Evolutionary conservation across 2,113 vertebrate genomes (phyloP), one percentile per base, ranked within the genome.

Genomic region (Campylorhamphus procurvoides): DNA sequence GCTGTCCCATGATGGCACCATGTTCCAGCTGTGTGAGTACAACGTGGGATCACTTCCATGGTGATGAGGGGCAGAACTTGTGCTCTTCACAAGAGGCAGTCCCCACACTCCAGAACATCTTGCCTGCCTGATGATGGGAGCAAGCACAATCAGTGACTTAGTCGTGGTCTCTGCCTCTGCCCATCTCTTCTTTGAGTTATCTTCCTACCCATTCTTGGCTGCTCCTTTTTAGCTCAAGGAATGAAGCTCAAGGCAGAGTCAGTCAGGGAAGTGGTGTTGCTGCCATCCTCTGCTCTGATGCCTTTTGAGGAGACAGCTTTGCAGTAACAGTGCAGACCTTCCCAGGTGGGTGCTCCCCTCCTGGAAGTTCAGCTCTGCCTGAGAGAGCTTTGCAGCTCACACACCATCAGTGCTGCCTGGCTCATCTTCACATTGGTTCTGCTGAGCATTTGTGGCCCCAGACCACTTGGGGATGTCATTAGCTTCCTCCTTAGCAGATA

Each of bases 1-100:
- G 66, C 39, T 63, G 23, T 59, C 47, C 52, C 52, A 29, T 2
- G 7, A 46, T 4, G 18, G 42, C 40, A 83, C 6, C 73, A 19
- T 1, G 0, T 63, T 75, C 69, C 71, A 25, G n/a, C 50, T 55
- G 52, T 33, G 13, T 35, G n/a, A 39, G 47, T 80, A n/a, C 13
- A 27, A 28, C 0, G 1, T 19, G n/a, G 49, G 25, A 69, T 50
- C 53, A 33, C 64, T 52, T 10, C 28, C 16, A 42, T 1, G 0
- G 3, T 73, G 49, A 35, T 1, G 12, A 72, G 40, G 18, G 22
- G 24, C 80, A 60, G 25, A 28, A 37, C 22, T 52, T 35, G 67
- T 35, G 25, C 27, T 67, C 44, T 53, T 55, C 82, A 73, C 8
- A 64, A 39, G 31, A 18, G 14, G 40, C 19, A 81, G 42, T 16